phyloP scores from a whole-genome alignment of 2,797 vertebrate species.

The Acrossocheilus wenchowensis region DNA sequence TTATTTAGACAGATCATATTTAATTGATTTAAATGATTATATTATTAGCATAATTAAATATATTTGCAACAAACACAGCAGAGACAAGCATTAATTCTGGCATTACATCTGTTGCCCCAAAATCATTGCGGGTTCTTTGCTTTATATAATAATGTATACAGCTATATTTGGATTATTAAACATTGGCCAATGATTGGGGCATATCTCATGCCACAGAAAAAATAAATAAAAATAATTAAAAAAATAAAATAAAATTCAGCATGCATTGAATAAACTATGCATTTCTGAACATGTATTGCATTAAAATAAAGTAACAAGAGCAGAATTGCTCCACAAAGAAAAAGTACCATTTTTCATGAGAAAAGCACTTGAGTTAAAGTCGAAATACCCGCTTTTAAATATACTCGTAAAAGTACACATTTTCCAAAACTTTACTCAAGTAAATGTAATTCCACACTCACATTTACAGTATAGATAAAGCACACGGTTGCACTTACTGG shows the following conservation, averaged over 20 bases:
- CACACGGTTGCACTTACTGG: slow-evolving; percentile 83
- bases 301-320: too few relatives aligned
- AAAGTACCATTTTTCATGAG: too few relatives aligned
- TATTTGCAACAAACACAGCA: too few relatives aligned
- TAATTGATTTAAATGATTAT: not conserved
- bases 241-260: not conserved
- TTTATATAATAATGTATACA: not conserved
- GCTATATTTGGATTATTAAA: not conserved
- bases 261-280: not conserved
- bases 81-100: not conserved
- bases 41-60: too few relatives aligned
- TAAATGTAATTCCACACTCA: not conserved
- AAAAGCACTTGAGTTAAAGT: too few relatives aligned
- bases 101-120: not conserved
- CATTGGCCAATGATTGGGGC: not conserved
- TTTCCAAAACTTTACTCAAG: too few relatives aligned
- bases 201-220: not conserved
- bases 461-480: not conserved
- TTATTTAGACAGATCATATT: too few relatives aligned
- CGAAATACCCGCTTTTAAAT: too few relatives aligned
- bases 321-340: too few relatives aligned
- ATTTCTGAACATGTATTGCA: not conserved
- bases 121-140: not conserved
- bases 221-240: too few relatives aligned
- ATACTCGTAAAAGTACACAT: too few relatives aligned